Evolutionary conservation across 2,797 vertebrate species (phyloP), one percentile per base, ranked within the genome.

Genomic region (Novumbra hubbsi): DNA sequence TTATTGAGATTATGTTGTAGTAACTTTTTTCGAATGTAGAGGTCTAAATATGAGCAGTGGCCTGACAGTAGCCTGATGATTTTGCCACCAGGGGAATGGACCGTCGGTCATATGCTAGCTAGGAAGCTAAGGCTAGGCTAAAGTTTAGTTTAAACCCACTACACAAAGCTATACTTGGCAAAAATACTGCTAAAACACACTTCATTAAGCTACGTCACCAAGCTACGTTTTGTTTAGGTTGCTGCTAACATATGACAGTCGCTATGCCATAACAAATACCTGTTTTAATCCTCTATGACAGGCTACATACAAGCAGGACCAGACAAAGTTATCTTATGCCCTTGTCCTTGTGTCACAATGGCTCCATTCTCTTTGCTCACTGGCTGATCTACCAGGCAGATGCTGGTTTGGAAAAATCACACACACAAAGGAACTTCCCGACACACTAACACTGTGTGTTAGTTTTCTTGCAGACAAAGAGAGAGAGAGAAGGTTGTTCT

Each of bases 311-410:
- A 76, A 79, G 67, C 30, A 48, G 79, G 73, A 83, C 78, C 75
- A 81, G 81, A 77, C 80, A 87, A 78, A 85, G 82, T 83, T 81
- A 87, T 87, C 85, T 90, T 83, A 89, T 87, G 87, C 88, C 80
- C 88, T 91, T 91, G 91, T 92, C 89, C 88, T 50, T 15, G 62
- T 86, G 86, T 87, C 87, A 91, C 91, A 91, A 91, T 87, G 86
- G 88, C 84, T 82, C 85, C 84, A 88, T 91, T 92, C 85, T 89
- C 81, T 16, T 76, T 64, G 77, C 77, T 83, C 81, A 74, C 75
- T 55, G 75, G 83, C 86, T 85, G 86, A 92, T 88, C 84, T 83
- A 84, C 88, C 85, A 77, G 77, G 80, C 88, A 91, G 87, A 91
- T 90, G 89, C 86, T 87, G 48, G 64, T 80, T 82, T 85, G 85